Conservation (phyloP, 2,113 vertebrate species). For the Nansenia antarctica region DNA sequence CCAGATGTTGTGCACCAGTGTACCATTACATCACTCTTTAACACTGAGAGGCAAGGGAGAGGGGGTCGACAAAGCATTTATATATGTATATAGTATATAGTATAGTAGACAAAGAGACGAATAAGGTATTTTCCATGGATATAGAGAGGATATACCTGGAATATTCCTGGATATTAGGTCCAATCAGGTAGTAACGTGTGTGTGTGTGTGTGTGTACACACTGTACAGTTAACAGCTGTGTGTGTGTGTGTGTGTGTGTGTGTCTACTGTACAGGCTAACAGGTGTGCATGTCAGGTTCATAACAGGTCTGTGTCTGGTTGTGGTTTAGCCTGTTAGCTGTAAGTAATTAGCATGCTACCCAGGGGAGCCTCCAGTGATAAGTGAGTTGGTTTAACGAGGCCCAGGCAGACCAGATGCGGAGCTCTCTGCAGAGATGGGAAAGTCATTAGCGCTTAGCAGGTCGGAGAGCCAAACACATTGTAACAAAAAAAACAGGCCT, state of each 20-base stretch:
- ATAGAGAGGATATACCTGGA: too few species aligned
- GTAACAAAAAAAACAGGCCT: too few species aligned
- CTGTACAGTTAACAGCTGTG: not conserved
- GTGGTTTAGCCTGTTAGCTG: slow-evolving; percentile 30
- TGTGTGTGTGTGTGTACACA: not conserved
- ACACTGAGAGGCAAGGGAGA: slow-evolving; percentile 27
- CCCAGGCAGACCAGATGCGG: slow-evolving; percentile 32
- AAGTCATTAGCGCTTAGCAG: slow-evolving; percentile 28
- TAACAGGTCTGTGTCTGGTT: slow-evolving; percentile 2
- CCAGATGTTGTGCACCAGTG: slow-evolving; percentile 49
- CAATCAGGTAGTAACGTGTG: not conserved
- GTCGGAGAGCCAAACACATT: not conserved
- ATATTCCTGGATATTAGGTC: too few species aligned
- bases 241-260: not conserved
- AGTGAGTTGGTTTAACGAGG: slow-evolving; percentile 60
- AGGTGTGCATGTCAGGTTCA: slow-evolving; percentile 18
- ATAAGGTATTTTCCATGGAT: too few species aligned
- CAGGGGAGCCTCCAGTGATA: slow-evolving; percentile 59
- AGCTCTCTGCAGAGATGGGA: slow-evolving; percentile 8
- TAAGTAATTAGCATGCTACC: slow-evolving; percentile 49
- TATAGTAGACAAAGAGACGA: too few species aligned
- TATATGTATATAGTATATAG: too few species aligned
- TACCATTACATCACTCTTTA: slow-evolving; percentile 46
- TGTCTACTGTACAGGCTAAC: not conserved
- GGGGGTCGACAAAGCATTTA: too few species aligned